phyloP scores from a whole-genome alignment of 2,797 vertebrate genomes.

The Centropyge bicolor region DNA sequence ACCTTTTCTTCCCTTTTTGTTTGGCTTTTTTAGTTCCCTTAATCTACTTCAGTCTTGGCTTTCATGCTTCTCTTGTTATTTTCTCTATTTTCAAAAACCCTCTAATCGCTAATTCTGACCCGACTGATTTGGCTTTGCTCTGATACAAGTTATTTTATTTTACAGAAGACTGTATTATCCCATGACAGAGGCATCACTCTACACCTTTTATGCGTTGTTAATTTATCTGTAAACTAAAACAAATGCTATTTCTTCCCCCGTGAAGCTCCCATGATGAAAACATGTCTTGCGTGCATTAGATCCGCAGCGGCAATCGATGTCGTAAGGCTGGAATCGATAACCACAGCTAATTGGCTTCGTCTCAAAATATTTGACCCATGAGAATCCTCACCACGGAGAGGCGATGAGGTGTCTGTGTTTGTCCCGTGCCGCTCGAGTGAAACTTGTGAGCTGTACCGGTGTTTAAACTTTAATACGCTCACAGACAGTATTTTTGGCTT shows the following conservation, averaged over 20 bases:
- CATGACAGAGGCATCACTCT: background rate
- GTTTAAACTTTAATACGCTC: background rate
- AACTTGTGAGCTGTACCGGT: no score
- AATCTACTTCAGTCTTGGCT: background rate
- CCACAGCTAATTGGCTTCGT: background rate
- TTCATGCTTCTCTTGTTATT: background rate
- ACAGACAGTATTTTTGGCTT: background rate
- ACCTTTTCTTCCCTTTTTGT: constrained; percentile 4
- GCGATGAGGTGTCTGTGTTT: background rate
- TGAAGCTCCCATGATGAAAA: constrained; percentile 10
- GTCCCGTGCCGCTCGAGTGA: background rate
- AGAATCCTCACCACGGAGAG: background rate
- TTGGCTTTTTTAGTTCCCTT: constrained; percentile 21
- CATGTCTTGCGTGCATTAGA: background rate
- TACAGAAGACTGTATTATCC: constrained; percentile 2
- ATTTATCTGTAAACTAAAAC: background rate
- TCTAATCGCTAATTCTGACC: background rate
- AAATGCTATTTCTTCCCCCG: background rate
- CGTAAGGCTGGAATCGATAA: constrained; percentile 6
- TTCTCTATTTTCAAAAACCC: constrained; percentile 3
- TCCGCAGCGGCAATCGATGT: background rate
- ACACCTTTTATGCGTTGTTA: background rate
- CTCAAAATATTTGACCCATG: background rate
- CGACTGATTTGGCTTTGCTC: constrained; percentile 13
- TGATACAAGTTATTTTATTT: constrained; percentile 13